These are phyloP conservation scores for Drosophila parthenogenetica DNA, from an alignment of 2,888 invertebrate genomes.

Conservation along the genomic window DNA sequence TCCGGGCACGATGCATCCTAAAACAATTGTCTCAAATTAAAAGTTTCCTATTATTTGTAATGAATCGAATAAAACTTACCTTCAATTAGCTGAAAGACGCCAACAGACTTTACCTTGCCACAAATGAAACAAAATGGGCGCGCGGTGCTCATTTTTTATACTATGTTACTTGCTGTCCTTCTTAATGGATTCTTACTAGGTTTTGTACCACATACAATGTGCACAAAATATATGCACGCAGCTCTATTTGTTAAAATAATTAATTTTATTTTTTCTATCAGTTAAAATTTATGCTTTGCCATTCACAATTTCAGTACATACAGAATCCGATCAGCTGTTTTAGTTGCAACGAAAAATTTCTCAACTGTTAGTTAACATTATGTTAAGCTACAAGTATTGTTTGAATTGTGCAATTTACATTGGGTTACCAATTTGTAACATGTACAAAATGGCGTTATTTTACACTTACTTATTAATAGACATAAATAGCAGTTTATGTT, in stretches of 20 bases:
- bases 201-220: neutral
- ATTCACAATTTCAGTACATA: conserved; percentile 46
- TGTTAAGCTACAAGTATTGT: neutral
- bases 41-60: neutral
- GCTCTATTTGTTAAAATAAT: neutral
- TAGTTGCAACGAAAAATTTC: neutral
- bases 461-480: no score
- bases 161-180: neutral
- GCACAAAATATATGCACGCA: conserved; percentile 5
- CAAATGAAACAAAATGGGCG: conserved; percentile 67
- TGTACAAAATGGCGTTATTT: no score
- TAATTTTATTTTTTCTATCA: conserved; percentile 11
- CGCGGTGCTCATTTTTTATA: conserved; percentile 36
- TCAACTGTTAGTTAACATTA: neutral
- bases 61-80: conserved; percentile 10
- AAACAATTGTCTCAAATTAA: neutral
- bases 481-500: no score
- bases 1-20: conserved; percentile 68
- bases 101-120: conserved; percentile 67
- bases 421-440: no score
- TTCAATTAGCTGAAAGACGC: conserved; percentile 61
- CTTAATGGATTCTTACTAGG: neutral
- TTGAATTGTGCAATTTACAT: neutral
- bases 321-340: conserved; percentile 32
- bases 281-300: conserved; percentile 8